Evolutionary conservation across 2,888 invertebrate genomes (phyloP), one percentile per base, ranked within the genome.

Genomic region (Monochamus alternatus): DNA sequence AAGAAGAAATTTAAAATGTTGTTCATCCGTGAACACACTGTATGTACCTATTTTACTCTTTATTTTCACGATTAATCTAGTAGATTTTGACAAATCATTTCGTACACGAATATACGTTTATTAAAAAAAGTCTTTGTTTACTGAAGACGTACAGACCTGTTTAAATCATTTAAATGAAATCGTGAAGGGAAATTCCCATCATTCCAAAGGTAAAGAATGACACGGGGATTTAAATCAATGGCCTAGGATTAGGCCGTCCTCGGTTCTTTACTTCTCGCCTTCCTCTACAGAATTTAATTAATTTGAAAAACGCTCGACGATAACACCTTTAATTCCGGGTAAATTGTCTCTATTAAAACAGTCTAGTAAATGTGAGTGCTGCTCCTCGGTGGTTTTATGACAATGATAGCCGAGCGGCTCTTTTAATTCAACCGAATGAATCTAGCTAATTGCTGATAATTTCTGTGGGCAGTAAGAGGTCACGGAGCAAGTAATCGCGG

Each of bases 341-440:
- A 69, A 69, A 69, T 69, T 3, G 60, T 31, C 60, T 69, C 44
- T 43, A 68, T 69, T 69, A 69, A 51, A 31, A 47, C 51, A 14
- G 55, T 31, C 10, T 14, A 31, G 68, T 30, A 32, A 68, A 55
- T 51, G 30, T 43, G 51, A 69, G 60, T 31, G 12, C 60, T 69
- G 32, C 47, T 69, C 30, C 60, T 51, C 31, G 69, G 69, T 47
- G 44, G 30, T 68, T 43, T 69, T 62, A 32, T 59, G 47, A 47
- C 51, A 69, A 60, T 62, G 60, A 60, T 31, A 44, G 47, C 47
- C 60, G 12, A 60, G 47, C 60, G 47, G 60, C 60, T 62, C 47
- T 69, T 69, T 44, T 69, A 69, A 69, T 69, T 69, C 60, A 60
- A 32, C 69, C 47, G 60, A 68, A 69, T 60, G 62, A 69, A 47